Evolutionary conservation across 2,797 vertebrate species (phyloP).

Genomic region (Rhadinocentrus ornatus): DNA sequence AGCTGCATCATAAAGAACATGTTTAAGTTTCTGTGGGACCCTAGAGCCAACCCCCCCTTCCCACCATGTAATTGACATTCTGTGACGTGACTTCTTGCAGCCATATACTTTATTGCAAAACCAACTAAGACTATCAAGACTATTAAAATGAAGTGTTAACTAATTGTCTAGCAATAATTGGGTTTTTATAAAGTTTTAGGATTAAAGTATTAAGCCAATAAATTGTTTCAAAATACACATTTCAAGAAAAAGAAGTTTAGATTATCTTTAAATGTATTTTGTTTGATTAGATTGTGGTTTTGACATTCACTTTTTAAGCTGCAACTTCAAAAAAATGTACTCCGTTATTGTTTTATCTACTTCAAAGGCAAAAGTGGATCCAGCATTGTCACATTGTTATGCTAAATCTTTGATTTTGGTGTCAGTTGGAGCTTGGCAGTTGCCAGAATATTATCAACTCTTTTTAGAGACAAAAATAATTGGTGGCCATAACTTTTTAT

Average conservation of each 20-base stretch:
- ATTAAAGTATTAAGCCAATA: background rate
- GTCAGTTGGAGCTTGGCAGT: background rate
- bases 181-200: background rate
- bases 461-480: background rate
- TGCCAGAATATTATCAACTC: background rate
- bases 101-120: constrained; percentile 4
- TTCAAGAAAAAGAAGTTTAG: background rate
- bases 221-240: background rate
- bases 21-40: background rate
- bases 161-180: background rate
- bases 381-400: background rate
- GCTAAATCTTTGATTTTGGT: background rate
- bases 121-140: background rate
- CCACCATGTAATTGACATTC: constrained; percentile 3
- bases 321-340: background rate
- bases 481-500: background rate
- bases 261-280: background rate
- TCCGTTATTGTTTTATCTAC: background rate
- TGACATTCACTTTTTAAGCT: background rate
- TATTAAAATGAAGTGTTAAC: background rate
- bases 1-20: background rate
- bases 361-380: background rate
- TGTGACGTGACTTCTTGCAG: constrained; percentile 28
- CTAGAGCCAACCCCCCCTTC: background rate
- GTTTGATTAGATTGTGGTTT: background rate